Conservation (phyloP, 2,113 vertebrate species). For the Lucifuga dentata region DNA sequence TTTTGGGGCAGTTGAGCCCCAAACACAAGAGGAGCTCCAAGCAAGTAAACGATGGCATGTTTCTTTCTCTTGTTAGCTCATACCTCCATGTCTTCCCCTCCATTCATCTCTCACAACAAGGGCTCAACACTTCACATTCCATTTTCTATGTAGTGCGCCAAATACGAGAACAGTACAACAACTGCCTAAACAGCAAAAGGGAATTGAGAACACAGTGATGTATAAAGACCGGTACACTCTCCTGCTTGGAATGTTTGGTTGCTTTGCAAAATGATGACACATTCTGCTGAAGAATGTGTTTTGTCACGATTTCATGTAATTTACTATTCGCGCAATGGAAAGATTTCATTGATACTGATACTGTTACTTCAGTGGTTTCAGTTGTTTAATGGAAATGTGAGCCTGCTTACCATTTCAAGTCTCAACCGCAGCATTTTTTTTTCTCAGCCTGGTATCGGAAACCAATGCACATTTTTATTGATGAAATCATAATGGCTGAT, state of each 20-base stretch:
- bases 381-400: neutral
- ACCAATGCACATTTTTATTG: conserved; percentile 16
- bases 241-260: conserved; percentile 14
- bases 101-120: conserved; percentile 77
- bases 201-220: neutral
- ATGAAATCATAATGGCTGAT: conserved; percentile 40
- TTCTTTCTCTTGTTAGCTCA: conserved; percentile 84
- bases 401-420: conserved; percentile 46
- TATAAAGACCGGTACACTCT: conserved; percentile 23
- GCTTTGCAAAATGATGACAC: conserved; percentile 8
- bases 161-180: neutral
- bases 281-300: neutral
- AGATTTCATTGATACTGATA: neutral
- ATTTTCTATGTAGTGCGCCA: neutral
- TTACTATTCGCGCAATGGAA: neutral
- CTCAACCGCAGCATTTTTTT: conserved; percentile 33
- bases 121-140: conserved; percentile 1
- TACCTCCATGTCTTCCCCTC: conserved; percentile 75
- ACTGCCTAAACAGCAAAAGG: neutral
- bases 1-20: conserved; percentile 95
- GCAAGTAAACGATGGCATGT: conserved; percentile 97
- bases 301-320: conserved; percentile 8
- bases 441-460: conserved; percentile 6
- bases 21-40: conserved; percentile 97
- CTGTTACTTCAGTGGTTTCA: conserved; percentile 1